These are phyloP conservation scores for Colossoma macropomum DNA, from an alignment of 2,113 vertebrate species.

Conservation along the genomic window DNA sequence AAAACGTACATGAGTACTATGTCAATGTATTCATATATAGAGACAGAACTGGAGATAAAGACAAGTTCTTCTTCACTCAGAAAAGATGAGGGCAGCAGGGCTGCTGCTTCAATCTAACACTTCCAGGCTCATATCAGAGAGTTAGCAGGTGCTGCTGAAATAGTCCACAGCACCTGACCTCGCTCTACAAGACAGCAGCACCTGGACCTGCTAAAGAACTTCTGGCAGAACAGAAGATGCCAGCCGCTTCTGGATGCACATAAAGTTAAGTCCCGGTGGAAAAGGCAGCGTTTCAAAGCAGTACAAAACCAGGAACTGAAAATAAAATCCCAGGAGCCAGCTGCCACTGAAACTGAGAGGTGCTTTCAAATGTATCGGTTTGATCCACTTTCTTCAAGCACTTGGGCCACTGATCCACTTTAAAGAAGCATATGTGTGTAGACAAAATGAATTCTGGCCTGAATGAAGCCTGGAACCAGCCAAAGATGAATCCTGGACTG, in stretches of 20 bases:
- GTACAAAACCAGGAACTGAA: background rate
- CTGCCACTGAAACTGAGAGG: background rate
- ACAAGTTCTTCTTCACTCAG: background rate
- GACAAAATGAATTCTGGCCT: background rate
- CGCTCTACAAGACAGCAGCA: background rate
- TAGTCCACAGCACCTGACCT: background rate
- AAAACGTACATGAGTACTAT: background rate
- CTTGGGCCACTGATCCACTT: background rate
- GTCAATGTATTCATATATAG: background rate
- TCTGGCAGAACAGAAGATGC: conserved; percentile 11
- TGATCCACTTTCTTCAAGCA: conserved; percentile 1
- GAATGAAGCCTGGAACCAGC: background rate
- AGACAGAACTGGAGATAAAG: background rate
- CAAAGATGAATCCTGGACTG: background rate
- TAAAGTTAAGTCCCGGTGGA: background rate
- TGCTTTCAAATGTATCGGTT: background rate
- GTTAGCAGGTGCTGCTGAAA: conserved; percentile 3
- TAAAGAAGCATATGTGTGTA: background rate
- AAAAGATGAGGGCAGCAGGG: background rate
- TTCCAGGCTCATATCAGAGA: conserved; percentile 2
- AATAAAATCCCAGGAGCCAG: background rate
- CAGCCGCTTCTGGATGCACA: background rate
- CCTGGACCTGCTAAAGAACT: conserved; percentile 11
- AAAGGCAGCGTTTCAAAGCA: background rate
- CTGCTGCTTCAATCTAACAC: background rate